A percentile compares a stretch with the other conserved stretches of the same genome.
phyloP scores from a whole-genome alignment of 1,140 invertebrate species.

The Heliconius nattereri region DNA sequence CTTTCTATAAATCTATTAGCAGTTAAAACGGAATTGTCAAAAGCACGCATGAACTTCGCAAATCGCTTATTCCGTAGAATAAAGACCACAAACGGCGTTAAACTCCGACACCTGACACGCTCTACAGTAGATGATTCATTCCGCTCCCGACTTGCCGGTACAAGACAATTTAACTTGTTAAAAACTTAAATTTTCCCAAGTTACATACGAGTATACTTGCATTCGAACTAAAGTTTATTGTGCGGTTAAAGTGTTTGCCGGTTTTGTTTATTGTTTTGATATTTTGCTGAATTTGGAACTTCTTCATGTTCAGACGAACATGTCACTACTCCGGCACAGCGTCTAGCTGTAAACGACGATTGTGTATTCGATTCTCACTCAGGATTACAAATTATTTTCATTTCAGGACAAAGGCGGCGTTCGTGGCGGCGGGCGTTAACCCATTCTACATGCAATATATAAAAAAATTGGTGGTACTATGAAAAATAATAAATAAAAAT shows the following conservation, averaged over 20 bases:
- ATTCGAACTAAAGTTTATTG: conserved; percentile 16
- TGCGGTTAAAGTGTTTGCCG: not conserved
- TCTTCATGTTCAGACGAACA: too few species aligned
- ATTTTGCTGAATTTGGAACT: not conserved
- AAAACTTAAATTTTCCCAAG: conserved; percentile 10
- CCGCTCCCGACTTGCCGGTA: not conserved
- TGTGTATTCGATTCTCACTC: too few species aligned
- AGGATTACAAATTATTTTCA: too few species aligned
- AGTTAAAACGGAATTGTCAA: not conserved
- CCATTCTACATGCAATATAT: too few species aligned
- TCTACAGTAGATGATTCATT: conserved; percentile 13
- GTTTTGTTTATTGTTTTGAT: conserved; percentile 18
- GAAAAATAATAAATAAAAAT: too few species aligned
- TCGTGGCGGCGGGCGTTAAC: too few species aligned
- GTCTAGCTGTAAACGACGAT: too few species aligned
- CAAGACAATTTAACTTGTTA: conserved; percentile 21
- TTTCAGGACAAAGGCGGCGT: too few species aligned
- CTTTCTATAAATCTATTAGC: not conserved
- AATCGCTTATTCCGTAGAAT: not conserved
- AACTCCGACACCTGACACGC: conserved; percentile 2
- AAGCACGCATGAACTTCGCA: not conserved
- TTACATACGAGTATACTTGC: conserved; percentile 4
- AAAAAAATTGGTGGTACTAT: too few species aligned
- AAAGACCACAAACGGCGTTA: not conserved
- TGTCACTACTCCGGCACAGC: too few species aligned